phyloP scores from a whole-genome alignment of 2,113 vertebrate species.

The Anolis sagrei region DNA sequence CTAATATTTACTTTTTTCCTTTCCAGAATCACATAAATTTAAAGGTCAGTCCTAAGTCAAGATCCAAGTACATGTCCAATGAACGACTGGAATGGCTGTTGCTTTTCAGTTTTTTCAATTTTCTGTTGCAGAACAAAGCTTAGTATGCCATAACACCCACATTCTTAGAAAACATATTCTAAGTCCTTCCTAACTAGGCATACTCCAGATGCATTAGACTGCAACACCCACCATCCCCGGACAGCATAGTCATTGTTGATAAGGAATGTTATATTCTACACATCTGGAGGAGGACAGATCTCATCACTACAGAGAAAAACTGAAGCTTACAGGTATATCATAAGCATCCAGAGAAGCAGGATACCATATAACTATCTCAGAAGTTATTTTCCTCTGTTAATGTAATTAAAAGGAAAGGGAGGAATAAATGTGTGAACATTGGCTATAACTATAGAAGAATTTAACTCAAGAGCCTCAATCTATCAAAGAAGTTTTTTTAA shows the following conservation, averaged over 20 bases:
- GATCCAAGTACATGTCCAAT: background rate
- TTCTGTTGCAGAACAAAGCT: background rate
- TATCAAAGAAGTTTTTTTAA: background rate
- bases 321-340: background rate
- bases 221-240: background rate
- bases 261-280: background rate
- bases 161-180: background rate
- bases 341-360: background rate
- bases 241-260: background rate
- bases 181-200: background rate
- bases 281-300: background rate
- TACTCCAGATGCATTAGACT: background rate
- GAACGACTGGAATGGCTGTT: background rate
- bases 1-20: background rate
- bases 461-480: background rate
- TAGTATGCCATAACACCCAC: background rate
- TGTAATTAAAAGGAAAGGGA: background rate
- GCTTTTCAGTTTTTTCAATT: background rate
- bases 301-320: background rate
- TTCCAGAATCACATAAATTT: background rate
- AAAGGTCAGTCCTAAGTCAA: conserved; percentile 16
- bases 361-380: background rate
- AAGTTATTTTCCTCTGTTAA: background rate
- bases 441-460: background rate
- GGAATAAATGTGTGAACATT: background rate